Percentiles rank a stretch among this genome's conserved stretches.
phyloP scores from a whole-genome alignment of 2,113 vertebrate genomes.

The Oxyura jamaicensis region DNA sequence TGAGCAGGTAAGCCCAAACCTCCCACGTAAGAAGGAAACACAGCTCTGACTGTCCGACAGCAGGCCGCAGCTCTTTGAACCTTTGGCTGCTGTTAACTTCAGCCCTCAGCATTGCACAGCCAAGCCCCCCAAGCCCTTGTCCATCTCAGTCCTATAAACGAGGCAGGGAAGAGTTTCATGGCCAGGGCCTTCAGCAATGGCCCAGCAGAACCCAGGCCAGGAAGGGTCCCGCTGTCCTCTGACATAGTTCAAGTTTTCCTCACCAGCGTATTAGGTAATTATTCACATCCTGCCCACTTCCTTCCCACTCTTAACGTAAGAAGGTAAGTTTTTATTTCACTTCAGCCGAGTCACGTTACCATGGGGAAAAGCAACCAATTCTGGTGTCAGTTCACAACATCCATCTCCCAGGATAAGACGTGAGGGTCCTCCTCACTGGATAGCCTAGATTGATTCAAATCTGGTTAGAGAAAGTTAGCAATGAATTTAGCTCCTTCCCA shows the following conservation, averaged over 20 bases:
- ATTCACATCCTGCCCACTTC: neutral
- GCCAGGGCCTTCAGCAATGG: neutral
- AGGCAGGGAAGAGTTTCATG: neutral
- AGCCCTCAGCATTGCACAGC: neutral
- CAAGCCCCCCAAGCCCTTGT: too few species aligned
- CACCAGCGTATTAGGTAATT: neutral
- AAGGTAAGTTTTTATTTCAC: neutral
- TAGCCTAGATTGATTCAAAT: neutral
- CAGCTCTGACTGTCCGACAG: neutral
- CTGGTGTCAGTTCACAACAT: neutral
- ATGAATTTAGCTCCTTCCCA: neutral
- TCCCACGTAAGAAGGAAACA: neutral
- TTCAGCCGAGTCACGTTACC: neutral
- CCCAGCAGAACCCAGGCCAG: neutral
- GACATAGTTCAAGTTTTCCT: neutral
- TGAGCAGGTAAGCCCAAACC: neutral
- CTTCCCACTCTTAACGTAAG: neutral
- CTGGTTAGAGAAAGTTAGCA: neutral
- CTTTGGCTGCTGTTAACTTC: neutral
- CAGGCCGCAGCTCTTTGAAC: neutral
- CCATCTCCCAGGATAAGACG: neutral
- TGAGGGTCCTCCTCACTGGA: neutral
- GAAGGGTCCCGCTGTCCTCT: neutral
- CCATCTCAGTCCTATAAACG: too few species aligned
- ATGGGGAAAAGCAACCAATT: neutral